Percentiles rank a stretch among this genome's conserved stretches.
Conservation (phyloP, 2,888 invertebrate genomes). For the Dorcus parallelipipedus region DNA sequence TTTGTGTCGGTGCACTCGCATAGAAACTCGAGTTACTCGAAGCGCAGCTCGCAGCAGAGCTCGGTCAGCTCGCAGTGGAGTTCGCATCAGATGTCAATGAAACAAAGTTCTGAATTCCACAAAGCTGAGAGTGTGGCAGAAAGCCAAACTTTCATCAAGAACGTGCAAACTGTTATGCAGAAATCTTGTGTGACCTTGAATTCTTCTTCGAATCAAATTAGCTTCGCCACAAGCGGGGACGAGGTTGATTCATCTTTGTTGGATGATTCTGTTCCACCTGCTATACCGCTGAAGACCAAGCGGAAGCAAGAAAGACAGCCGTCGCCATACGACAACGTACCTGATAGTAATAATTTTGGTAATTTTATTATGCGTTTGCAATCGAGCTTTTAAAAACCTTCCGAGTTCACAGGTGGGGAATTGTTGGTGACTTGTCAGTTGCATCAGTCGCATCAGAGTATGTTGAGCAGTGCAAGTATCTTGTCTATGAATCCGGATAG, state of each 20-base stretch:
- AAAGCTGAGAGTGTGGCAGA: constrained; percentile 37
- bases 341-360: constrained; percentile 35
- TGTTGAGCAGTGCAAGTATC: constrained; percentile 32
- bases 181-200: constrained; percentile 8
- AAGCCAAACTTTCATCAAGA: constrained; percentile 17
- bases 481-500: constrained; percentile 44
- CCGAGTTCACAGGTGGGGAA: constrained; percentile 35
- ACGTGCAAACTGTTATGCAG: constrained; percentile 7
- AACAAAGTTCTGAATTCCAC: constrained; percentile 28
- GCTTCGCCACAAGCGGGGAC: constrained; percentile 15
- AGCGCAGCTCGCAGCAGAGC: constrained; percentile 61
- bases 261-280: constrained; percentile 51
- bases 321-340: constrained; percentile 71
- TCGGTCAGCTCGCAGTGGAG: constrained; percentile 47
- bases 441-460: constrained; percentile 46
- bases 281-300: constrained; percentile 62
- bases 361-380: not conserved
- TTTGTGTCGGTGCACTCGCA: constrained; percentile 63
- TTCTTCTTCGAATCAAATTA: constrained; percentile 15
- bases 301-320: constrained; percentile 57
- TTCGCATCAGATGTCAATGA: constrained; percentile 34
- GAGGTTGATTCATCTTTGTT: constrained; percentile 26
- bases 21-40: constrained; percentile 59
- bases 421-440: constrained; percentile 46
- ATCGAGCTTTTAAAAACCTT: not conserved